Evolutionary conservation across 2,113 vertebrate genomes (phyloP).

Genomic region (Leptobrachium leishanense): DNA sequence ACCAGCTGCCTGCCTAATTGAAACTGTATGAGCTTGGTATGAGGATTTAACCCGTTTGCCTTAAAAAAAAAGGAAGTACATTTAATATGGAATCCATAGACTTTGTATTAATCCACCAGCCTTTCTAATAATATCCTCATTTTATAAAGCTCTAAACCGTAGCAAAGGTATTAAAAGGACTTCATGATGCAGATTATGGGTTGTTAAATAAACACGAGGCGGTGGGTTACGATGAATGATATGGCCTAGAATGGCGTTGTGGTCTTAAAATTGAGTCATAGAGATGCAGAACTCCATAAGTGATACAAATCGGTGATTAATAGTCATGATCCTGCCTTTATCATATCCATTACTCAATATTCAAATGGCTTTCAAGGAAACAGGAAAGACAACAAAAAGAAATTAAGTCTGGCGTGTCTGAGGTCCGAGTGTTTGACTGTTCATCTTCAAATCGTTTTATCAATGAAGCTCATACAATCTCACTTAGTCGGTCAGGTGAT

Average conservation of each 20-base stretch:
- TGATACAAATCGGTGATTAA: not conserved
- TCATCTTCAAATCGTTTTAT: conserved; percentile 11
- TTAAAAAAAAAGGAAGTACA: not conserved
- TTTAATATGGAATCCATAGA: too few species aligned
- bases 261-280: conserved; percentile 11
- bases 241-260: too few species aligned
- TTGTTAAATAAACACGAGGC: too few species aligned
- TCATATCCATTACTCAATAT: conserved; percentile 16
- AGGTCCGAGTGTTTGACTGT: not conserved
- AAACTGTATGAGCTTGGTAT: not conserved
- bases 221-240: too few species aligned
- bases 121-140: too few species aligned
- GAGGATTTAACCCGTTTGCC: not conserved
- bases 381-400: not conserved
- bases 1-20: conserved; percentile 12
- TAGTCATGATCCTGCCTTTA: not conserved
- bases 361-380: conserved; percentile 1
- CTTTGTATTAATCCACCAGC: too few species aligned
- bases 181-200: too few species aligned
- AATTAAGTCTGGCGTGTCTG: conserved; percentile 1
- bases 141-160: too few species aligned
- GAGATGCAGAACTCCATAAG: conserved; percentile 9
- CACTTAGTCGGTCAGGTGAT: conserved; percentile 8
- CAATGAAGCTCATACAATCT: conserved; percentile 8
- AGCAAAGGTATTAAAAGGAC: too few species aligned